Evolutionary conservation across 2,797 vertebrate species (phyloP).

Genomic region (Smutsia temminckii): DNA sequence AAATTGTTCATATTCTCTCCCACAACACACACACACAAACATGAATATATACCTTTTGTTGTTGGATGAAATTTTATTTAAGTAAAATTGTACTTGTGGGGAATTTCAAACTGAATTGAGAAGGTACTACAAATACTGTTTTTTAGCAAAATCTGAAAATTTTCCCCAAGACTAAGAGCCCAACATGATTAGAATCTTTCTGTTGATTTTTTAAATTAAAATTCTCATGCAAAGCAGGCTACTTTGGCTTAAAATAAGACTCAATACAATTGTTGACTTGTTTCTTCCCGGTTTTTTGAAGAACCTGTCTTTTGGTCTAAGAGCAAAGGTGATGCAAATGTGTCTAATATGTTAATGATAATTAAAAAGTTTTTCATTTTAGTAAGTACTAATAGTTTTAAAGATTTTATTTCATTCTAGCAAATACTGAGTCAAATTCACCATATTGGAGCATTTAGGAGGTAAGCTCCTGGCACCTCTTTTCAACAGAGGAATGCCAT

Average conservation of each 20-base stretch:
- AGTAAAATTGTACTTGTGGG: conserved; percentile 18
- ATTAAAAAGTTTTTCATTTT: not conserved
- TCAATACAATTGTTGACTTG: not conserved
- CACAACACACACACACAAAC: not conserved
- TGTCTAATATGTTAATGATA: not conserved
- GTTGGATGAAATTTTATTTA: conserved; percentile 4
- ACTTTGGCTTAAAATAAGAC: not conserved
- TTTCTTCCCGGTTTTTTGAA: not conserved
- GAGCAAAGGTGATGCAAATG: not conserved
- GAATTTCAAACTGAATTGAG: conserved; percentile 51
- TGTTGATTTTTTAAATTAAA: not conserved
- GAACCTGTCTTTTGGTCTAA: not conserved
- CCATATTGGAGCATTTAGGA: not conserved
- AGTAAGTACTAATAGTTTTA: not conserved
- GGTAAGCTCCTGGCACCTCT: not conserved
- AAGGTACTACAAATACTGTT: conserved; percentile 29
- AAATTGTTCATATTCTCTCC: not conserved
- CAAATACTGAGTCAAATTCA: not conserved
- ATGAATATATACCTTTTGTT: not conserved
- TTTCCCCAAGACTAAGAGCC: not conserved
- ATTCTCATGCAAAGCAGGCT: not conserved
- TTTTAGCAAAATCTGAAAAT: conserved; percentile 55
- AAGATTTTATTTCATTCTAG: not conserved
- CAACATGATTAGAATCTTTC: not conserved
- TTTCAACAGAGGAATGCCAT: not conserved